Evolutionary conservation across 1,140 invertebrate genomes (phyloP).

Genomic region (Drosophila bocki): DNA sequence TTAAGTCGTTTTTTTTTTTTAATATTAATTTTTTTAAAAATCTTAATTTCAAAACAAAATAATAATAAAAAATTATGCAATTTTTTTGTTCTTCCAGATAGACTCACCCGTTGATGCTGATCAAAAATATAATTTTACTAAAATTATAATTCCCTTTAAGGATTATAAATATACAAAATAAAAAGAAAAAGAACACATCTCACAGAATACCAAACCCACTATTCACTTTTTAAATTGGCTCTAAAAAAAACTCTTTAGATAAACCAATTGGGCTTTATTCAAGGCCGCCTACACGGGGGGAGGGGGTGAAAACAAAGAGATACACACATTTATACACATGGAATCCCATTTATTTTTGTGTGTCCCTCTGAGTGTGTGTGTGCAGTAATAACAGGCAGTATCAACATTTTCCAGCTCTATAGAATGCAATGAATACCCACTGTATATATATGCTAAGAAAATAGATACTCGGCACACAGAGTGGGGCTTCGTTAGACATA

Average conservation of each 20-base stretch:
- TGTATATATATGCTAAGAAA: slow-evolving; percentile 24
- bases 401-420: slow-evolving; percentile 20
- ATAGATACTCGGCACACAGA: slow-evolving; percentile 24
- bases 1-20: no score
- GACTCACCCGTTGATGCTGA: no score
- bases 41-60: no score
- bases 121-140: no score
- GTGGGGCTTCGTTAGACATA: slow-evolving; percentile 23
- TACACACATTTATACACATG: background rate
- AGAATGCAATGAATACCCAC: slow-evolving; percentile 30
- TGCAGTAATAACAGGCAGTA: slow-evolving; percentile 33
- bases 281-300: slow-evolving; percentile 4
- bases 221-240: slow-evolving; percentile 7
- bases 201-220: background rate
- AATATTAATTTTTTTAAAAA: no score
- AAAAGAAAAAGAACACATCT: background rate
- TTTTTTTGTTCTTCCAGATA: no score
- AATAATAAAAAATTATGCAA: no score
- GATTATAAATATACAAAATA: background rate
- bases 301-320: background rate
- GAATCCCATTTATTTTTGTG: slow-evolving; percentile 8
- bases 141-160: no score
- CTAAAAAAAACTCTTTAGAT: slow-evolving; percentile 25
- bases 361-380: slow-evolving; percentile 5
- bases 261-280: slow-evolving; percentile 17